Percentiles rank a stretch among this genome's conserved stretches.
These are phyloP conservation scores for Epinephelus cyanopodus DNA, from an alignment of 2,113 vertebrate species.

Conservation along the genomic window DNA sequence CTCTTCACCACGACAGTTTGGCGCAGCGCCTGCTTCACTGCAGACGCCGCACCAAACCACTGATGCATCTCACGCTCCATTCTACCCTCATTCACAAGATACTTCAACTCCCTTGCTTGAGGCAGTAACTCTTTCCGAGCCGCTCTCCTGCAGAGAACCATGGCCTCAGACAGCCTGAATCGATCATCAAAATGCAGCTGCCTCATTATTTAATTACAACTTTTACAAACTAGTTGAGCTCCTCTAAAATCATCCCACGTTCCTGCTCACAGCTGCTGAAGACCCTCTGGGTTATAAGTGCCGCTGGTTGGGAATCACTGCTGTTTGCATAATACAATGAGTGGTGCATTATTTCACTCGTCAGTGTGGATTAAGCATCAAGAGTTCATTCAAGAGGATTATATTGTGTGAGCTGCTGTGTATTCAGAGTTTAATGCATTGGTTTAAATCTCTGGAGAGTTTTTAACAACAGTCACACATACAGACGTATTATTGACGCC, in stretches of 20 bases:
- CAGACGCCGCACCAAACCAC: no score
- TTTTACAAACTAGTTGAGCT: neutral
- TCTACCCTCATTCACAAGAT: no score
- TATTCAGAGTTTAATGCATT: conserved; percentile 41
- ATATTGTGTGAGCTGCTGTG: conserved; percentile 8
- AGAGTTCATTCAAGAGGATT: conserved; percentile 51
- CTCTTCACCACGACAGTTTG: no score
- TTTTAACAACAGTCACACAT: conserved; percentile 5
- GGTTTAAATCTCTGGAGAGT: conserved; percentile 29
- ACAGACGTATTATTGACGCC: conserved; percentile 3
- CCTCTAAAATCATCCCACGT: neutral
- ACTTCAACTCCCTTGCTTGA: no score
- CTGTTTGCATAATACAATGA: neutral
- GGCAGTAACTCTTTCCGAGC: no score
- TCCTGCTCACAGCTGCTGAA: no score
- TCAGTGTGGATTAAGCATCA: conserved; percentile 49
- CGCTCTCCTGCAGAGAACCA: neutral
- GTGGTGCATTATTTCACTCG: conserved; percentile 17
- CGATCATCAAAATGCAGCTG: neutral
- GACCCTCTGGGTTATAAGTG: neutral
- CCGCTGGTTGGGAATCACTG: neutral
- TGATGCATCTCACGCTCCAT: no score
- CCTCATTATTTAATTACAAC: neutral
- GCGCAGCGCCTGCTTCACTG: no score
- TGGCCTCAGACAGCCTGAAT: no score